These are phyloP conservation scores for Nephrotoma flavescens DNA, from an alignment of 2,888 invertebrate genomes.

Conservation along the genomic window DNA sequence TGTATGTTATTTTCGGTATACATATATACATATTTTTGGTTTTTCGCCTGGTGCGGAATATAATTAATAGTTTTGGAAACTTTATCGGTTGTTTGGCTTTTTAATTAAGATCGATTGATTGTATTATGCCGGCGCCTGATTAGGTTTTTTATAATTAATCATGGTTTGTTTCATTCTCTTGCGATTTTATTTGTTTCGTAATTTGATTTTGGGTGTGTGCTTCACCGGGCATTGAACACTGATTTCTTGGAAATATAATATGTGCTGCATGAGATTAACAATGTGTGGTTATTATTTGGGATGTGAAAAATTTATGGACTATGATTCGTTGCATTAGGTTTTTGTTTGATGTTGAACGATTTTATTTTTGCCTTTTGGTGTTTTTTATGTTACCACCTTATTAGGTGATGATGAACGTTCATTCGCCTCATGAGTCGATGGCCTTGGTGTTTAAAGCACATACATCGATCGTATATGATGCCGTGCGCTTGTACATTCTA, in stretches of 20 bases:
- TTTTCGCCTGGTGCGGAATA: background rate
- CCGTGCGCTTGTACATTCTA: background rate
- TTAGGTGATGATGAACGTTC: background rate
- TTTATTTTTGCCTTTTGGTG: background rate
- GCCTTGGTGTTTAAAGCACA: background rate
- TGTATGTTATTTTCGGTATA: background rate
- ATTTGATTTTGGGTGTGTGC: background rate
- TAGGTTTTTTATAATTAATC: background rate
- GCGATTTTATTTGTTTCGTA: background rate
- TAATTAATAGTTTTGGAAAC: background rate
- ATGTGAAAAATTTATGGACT: background rate
- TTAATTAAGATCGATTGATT: background rate
- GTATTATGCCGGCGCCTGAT: background rate
- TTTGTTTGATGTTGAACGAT: background rate
- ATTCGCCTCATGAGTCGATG: background rate
- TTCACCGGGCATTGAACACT: background rate
- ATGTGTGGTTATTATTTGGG: background rate
- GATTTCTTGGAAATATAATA: background rate
- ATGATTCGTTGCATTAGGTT: background rate
- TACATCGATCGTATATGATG: background rate
- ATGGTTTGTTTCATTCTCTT: background rate
- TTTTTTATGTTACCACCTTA: background rate
- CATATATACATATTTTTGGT: background rate
- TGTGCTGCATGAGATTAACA: background rate
- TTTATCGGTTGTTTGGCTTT: background rate